Conservation (phyloP, 2,888 invertebrate genomes). For the Heliothis peltigera region DNA sequence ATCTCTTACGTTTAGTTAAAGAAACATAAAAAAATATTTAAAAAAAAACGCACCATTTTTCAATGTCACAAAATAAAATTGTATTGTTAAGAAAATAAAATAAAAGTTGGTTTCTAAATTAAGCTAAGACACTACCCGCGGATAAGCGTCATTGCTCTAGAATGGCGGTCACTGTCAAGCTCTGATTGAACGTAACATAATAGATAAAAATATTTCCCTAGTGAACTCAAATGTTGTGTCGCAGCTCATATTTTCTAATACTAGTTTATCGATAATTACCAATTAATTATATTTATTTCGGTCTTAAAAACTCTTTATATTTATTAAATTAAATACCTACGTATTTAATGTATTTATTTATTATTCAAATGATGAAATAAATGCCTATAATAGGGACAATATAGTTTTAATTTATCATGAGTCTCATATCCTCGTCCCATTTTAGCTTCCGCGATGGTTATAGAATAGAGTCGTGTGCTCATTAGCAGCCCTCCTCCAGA, state of each 20-base stretch:
- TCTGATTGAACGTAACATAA: neutral
- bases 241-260: neutral
- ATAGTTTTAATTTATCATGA: neutral
- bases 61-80: neutral
- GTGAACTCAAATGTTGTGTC: neutral
- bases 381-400: neutral
- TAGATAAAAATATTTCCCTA: neutral
- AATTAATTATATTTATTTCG: too few relatives aligned
- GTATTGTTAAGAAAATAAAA: neutral
- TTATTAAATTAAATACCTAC: too few relatives aligned
- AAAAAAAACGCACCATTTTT: slow-evolving; percentile 36
- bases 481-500: slow-evolving; percentile 28
- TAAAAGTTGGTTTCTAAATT: slow-evolving; percentile 6
- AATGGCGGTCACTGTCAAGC: slow-evolving; percentile 8
- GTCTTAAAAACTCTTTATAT: too few relatives aligned
- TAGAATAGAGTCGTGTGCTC: slow-evolving; percentile 32
- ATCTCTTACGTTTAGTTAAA: slow-evolving; percentile 1
- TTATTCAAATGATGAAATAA: too few relatives aligned
- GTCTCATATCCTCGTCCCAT: slow-evolving; percentile 10
- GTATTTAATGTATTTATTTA: too few relatives aligned
- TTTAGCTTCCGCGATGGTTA: slow-evolving; percentile 30
- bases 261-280: neutral
- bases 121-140: slow-evolving; percentile 20
- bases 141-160: slow-evolving; percentile 10
- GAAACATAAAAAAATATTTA: neutral